Percentiles rank a stretch among this genome's conserved stretches.
These are phyloP conservation scores for Dasyornis broadbenti DNA, from an alignment of 2,113 vertebrate species.

Conservation along the genomic window DNA sequence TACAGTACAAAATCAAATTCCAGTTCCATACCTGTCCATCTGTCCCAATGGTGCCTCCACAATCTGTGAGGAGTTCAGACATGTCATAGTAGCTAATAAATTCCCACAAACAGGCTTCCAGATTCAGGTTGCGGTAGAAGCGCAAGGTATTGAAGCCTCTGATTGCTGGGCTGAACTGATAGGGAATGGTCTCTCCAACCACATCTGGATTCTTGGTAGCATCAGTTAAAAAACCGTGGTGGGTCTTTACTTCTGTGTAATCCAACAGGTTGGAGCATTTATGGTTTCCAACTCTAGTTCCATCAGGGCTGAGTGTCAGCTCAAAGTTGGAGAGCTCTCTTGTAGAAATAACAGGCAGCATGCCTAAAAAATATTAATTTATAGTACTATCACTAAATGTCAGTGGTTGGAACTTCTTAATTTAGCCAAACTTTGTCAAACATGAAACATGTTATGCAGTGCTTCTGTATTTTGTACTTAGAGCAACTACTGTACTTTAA, in stretches of 20 bases:
- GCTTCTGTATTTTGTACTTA: neutral
- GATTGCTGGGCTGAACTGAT: conserved; percentile 81
- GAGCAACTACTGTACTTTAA: neutral
- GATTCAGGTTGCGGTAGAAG: conserved; percentile 90
- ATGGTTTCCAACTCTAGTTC: conserved; percentile 88
- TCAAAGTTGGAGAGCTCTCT: conserved; percentile 90
- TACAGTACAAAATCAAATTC: neutral
- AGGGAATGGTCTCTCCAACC: conserved; percentile 80
- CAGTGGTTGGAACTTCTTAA: neutral
- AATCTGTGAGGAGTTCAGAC: conserved; percentile 91
- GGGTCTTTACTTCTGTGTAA: conserved; percentile 85
- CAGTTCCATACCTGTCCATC: conserved; percentile 82
- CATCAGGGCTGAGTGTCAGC: conserved; percentile 89
- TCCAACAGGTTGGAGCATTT: conserved; percentile 92
- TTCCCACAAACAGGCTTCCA: conserved; percentile 93
- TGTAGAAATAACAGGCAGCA: conserved; percentile 92
- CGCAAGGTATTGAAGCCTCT: conserved; percentile 81
- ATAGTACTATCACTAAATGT: neutral
- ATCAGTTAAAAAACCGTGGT: conserved; percentile 84
- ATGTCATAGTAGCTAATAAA: conserved; percentile 92
- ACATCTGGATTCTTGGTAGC: conserved; percentile 74
- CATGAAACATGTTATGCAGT: neutral
- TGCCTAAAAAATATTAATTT: conserved; percentile 71
- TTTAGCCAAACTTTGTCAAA: neutral
- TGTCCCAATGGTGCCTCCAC: conserved; percentile 87